Percentiles rank a stretch among this genome's conserved stretches.
Conservation (phyloP, 2,113 vertebrate species). For the Lagopus muta region DNA sequence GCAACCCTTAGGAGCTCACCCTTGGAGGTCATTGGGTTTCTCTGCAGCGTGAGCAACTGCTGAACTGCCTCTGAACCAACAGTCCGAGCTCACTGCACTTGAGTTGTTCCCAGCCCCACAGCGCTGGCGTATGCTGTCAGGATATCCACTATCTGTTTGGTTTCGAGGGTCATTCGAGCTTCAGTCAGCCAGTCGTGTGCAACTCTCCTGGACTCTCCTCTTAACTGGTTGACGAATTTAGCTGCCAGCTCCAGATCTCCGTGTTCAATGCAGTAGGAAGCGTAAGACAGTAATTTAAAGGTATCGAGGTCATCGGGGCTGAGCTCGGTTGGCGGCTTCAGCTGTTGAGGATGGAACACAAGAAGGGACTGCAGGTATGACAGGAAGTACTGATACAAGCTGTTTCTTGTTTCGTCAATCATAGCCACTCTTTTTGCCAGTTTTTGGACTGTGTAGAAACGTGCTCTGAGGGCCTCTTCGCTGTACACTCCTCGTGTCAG, state of each 20-base stretch:
- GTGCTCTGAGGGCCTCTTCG: conserved; percentile 89
- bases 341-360: conserved; percentile 84
- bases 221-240: conserved; percentile 94
- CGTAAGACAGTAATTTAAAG: conserved; percentile 91
- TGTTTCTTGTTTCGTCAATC: conserved; percentile 93
- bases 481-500: conserved; percentile 91
- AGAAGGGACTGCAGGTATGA: conserved; percentile 94
- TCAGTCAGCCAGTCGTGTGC: conserved; percentile 94
- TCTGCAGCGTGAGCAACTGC: neutral
- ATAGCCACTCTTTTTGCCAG: conserved; percentile 90
- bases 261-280: conserved; percentile 91
- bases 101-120: conserved; percentile 91
- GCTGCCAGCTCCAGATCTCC: conserved; percentile 96
- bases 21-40: neutral
- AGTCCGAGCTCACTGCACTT: conserved; percentile 73
- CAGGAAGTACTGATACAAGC: conserved; percentile 95
- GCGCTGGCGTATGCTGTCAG: conserved; percentile 93
- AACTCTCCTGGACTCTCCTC: conserved; percentile 90
- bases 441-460: conserved; percentile 86
- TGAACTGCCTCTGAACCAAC: neutral
- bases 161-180: conserved; percentile 92
- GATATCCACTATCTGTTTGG: conserved; percentile 90
- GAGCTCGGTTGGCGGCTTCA: conserved; percentile 86
- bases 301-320: conserved; percentile 85
- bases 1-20: conserved; percentile 7